A percentile compares a stretch with the other conserved stretches of the same genome.
These are phyloP conservation scores for Micrastur ruficollis DNA, from an alignment of 2,797 vertebrate species.

Conservation along the genomic window DNA sequence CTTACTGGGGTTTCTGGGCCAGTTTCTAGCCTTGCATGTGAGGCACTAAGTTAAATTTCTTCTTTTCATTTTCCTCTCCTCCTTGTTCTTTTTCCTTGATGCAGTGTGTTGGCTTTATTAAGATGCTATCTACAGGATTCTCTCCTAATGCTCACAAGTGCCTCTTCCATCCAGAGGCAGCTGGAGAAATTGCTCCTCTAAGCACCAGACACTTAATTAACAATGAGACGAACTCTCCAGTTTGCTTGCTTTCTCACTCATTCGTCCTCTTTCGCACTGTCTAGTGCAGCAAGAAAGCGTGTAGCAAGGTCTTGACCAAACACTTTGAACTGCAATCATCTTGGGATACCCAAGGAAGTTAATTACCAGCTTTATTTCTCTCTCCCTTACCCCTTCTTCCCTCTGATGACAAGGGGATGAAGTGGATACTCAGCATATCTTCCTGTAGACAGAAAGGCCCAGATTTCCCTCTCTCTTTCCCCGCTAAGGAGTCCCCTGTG, in stretches of 20 bases:
- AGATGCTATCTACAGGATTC: slow-evolving; percentile 9
- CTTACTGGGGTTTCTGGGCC: background rate
- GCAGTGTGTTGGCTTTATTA: background rate
- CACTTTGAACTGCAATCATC: slow-evolving; percentile 57
- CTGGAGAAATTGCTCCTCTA: slow-evolving; percentile 24
- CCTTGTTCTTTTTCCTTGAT: background rate
- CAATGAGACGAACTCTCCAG: background rate
- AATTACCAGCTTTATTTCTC: slow-evolving; percentile 67
- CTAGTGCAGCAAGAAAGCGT: background rate
- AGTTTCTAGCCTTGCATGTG: background rate
- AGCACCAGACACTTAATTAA: slow-evolving; percentile 48
- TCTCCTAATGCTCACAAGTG: slow-evolving; percentile 7
- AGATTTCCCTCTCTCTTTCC: background rate
- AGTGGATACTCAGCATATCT: background rate
- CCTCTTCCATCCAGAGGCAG: slow-evolving; percentile 27
- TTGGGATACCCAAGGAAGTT: slow-evolving; percentile 50
- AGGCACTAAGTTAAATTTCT: background rate
- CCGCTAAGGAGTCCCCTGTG: slow-evolving; percentile 40
- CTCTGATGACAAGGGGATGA: slow-evolving; percentile 48
- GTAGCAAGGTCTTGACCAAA: slow-evolving; percentile 62
- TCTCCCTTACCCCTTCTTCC: slow-evolving; percentile 15
- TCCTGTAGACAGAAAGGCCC: background rate
- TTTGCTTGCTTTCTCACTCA: background rate
- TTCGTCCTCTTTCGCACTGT: background rate
- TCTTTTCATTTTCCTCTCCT: background rate